Conservation (phyloP, 2,888 invertebrate species). For the Rapana venosa region DNA sequence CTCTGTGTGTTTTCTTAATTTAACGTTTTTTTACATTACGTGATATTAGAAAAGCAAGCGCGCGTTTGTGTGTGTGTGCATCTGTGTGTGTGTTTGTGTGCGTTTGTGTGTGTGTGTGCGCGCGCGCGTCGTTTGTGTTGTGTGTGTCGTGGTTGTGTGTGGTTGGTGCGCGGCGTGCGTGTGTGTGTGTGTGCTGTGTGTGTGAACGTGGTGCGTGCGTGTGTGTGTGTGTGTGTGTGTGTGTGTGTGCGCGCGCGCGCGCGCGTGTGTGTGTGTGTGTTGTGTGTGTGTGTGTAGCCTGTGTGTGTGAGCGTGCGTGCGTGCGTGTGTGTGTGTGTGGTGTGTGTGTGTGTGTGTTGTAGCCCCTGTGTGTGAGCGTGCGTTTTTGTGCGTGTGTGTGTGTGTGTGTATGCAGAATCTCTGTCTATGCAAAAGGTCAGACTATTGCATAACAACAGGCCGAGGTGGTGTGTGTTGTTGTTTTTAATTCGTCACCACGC, state of each 20-base stretch:
- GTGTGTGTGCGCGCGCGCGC: conserved; percentile 1
- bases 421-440: too few species aligned
- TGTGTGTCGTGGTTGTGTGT: too few species aligned
- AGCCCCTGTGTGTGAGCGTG: neutral
- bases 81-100: too few species aligned
- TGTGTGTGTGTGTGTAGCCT: conserved; percentile 1
- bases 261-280: neutral
- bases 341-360: neutral
- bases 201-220: neutral
- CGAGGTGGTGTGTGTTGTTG: too few species aligned
- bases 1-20: too few species aligned
- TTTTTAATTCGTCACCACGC: too few species aligned
- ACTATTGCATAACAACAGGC: too few species aligned
- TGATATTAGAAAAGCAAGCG: too few species aligned
- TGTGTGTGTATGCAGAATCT: neutral
- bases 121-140: too few species aligned
- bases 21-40: too few species aligned
- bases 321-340: neutral
- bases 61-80: too few species aligned
- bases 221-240: neutral
- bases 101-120: too few species aligned
- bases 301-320: neutral
- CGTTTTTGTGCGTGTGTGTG: neutral
- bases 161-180: neutral
- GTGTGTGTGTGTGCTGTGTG: neutral